A percentile compares a stretch with the other conserved stretches of the same genome.
Evolutionary conservation across 2,888 invertebrate genomes (phyloP).

Genomic region (Eurytoma adleriae): DNA sequence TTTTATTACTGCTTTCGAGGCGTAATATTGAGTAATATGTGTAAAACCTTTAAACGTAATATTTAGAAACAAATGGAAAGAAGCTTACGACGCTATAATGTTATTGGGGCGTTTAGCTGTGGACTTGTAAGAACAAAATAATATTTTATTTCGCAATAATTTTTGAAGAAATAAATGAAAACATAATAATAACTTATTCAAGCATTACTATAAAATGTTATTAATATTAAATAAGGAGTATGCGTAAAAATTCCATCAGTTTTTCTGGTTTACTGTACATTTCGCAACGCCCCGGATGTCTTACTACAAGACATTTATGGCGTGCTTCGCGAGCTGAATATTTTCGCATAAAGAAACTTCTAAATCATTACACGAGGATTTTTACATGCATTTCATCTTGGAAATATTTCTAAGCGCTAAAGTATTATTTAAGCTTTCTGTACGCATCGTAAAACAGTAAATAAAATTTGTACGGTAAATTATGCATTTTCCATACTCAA

Average conservation of each 20-base stretch:
- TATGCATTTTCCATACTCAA: not conserved
- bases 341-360: slow-evolving; percentile 40
- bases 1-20: no score
- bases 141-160: not conserved
- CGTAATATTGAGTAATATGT: no score
- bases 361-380: slow-evolving; percentile 14
- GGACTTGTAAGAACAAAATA: no score
- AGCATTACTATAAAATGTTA: slow-evolving; percentile 15
- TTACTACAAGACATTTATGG: slow-evolving; percentile 43
- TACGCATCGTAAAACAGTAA: no score
- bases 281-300: slow-evolving; percentile 11
- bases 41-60: no score
- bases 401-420: not conserved
- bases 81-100: no score
- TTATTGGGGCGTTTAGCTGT: no score
- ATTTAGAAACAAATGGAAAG: no score
- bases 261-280: slow-evolving; percentile 30
- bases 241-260: slow-evolving; percentile 33
- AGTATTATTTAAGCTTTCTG: not conserved
- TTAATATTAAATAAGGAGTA: slow-evolving; percentile 32
- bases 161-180: not conserved
- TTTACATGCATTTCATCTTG: not conserved
- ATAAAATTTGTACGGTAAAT: no score
- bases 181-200: not conserved
- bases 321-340: slow-evolving; percentile 35